Evolutionary conservation across 2,113 vertebrate species (phyloP), one percentile per base, ranked within the genome.

Genomic region (Epinephelus moara): DNA sequence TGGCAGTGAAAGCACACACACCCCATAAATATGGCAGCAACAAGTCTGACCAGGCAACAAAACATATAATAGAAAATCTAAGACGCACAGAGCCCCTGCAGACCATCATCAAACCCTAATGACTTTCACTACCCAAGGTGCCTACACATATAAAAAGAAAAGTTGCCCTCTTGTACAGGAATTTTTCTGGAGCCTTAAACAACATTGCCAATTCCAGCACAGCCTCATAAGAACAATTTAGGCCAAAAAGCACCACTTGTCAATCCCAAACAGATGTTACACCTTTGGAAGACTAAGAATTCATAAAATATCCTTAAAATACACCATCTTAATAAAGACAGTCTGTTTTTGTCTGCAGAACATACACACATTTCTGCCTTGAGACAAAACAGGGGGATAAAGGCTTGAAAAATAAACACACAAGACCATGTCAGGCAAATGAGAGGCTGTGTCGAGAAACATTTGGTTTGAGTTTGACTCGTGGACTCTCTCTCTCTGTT

Each of bases 391-490:
- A 84, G 77, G 62, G 55, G 27, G 59, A 70, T 27, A 69, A 61
- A 56, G 14, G 47, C 33, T 81, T 33, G 12, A 76, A 78, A 88
- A 91, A 91, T 50, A 84, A 82, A 72, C 84, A 57, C 63, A 77
- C 0, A n/a, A 30, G 21, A 64, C 23, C 59, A 21, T 37, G 68
- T 85, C 45, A 67, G 84, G 45, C 73, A 49, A 78, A 61, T 40
- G 49, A 60, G 12, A 52, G 18, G 60, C 52, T 14, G 6, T 18
- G 64, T 27, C 17, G 11, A 80, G 82, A 76, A 88, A 87, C 86
- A 90, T 91, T 85, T 93, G 91, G 82, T 81, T 87, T 62, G 53
- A 84, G 78, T 93, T 91, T 76, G 76, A 75, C 73, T 81, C 18
- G 13, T 56, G 84, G 77, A 73, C 37, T 40, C 74, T 23, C 42